Base-by-base conservation (phyloP, 2,113 vertebrate species). In the Neolamprologus devosi region DNA sequence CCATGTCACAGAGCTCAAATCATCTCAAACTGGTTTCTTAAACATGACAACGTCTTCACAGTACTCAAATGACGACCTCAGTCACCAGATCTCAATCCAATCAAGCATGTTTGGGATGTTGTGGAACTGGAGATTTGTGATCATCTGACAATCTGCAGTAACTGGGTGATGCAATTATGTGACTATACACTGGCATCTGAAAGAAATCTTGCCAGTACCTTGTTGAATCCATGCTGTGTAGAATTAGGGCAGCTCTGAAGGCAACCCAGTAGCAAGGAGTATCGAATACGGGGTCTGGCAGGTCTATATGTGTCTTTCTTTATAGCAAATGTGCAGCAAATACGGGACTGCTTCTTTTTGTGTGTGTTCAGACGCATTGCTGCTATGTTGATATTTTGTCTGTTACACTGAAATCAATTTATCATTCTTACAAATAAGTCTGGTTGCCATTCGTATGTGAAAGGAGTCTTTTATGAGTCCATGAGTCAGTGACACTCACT, bases 51-150 rank as follows among this genome's bases (percentile, higher is more conserved):
- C 1, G n/a, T 14, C 35, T 70, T 70, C 65, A 16, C 35, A 42
- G n/a, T 14, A 23, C 65, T 42, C 63, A 14, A 9, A 70, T 21
- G 63, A 40, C 5, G 0, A 14, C 7, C 0, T 14, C 35, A 40
- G 35, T 70, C 35, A 16, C 65, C 65, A 42, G 35, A 42, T 70
- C 1, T 42, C 12, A n/a, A n/a, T 13, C 60, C 10, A 65, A 37
- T 37, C 60, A 37, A 37, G 6, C 10, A 65, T 5, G 1, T 65
- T n/a, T 65, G 17, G 30, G 33, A 37, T 37, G 5, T 65, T 65
- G 30, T 37, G 60, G 33, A 65, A 8, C 60, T 37, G 60, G 30
- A 65, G 4, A 35, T 35, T 35, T 63, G 60, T 65, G 33, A 65
- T 33, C 28, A 60, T 37, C 60, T 65, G 60, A 65, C 33, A 65